Base-by-base conservation (phyloP, 2,888 invertebrate species). In the Eudemis profundana region DNA sequence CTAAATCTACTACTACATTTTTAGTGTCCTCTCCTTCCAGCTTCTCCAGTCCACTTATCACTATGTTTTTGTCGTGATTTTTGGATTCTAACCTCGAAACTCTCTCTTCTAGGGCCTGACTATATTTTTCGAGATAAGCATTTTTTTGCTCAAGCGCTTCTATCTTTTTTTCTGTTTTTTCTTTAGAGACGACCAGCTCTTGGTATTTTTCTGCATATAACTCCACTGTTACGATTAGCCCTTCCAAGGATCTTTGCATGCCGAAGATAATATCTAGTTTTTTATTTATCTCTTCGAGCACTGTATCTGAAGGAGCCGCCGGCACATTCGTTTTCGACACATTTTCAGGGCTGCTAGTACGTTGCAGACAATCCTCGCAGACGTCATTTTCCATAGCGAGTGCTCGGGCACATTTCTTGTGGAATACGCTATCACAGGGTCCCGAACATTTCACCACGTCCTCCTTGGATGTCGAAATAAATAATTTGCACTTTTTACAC, bases 31-130 rank as follows among this genome's bases (percentile, higher is more conserved):
- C n/a, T n/a, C n/a, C n/a, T n/a, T n/a, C n/a, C n/a, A n/a, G n/a
- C n/a, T n/a, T n/a, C n/a, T n/a, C 4, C 23, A 8, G 3, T 17
- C 33, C 44, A 17, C 14, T 44, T 8, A 67, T 61, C 56, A 60
- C 65, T 21, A 60, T 46, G 15, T 60, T 65, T 60, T 65, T 65
- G 8, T 60, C 60, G 3, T 59, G 53, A 3, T 54, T 54, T 33
- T 61, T 66, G 17, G 47, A 19, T 17, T 66, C 66, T 27, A 36
- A 33, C 38, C 42, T 21, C 3, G 49, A n/a, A 51, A 12, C 36
- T 36, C 38, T 38, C n/a, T 38, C 38, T n/a, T 38, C 38, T 38
- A 38, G n/a, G 12, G 38, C 14, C 4, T 10, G 2, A n/a, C n/a
- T 38, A 4, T n/a, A 38, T 38, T 38, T 38, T 38, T 38, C 38